Percentiles rank a stretch among this genome's conserved stretches.
These are phyloP conservation scores for Thelaira solivaga DNA, from an alignment of 2,888 invertebrate species.

Conservation along the genomic window DNA sequence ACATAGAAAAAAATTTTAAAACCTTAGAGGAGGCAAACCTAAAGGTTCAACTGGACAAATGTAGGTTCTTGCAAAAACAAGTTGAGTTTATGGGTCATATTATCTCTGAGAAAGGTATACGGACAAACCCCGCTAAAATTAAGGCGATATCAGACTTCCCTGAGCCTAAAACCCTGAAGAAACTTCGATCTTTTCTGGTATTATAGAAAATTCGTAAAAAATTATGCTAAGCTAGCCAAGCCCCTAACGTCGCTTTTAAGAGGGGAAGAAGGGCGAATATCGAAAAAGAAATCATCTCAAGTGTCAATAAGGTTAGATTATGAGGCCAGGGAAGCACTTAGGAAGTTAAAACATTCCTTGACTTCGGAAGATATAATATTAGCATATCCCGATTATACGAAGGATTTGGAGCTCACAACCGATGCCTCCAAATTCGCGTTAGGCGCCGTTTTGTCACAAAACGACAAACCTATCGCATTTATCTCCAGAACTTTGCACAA, in stretches of 20 bases:
- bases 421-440: constrained; percentile 15
- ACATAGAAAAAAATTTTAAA: neutral
- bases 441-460: no score
- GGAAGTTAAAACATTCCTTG: neutral
- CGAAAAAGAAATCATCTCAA: neutral
- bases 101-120: neutral
- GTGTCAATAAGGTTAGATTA: neutral
- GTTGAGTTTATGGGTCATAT: constrained; percentile 3
- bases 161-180: neutral
- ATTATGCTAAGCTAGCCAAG: no score
- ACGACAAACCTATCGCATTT: neutral
- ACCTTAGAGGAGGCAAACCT: neutral
- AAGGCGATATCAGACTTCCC: neutral
- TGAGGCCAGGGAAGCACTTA: no score
- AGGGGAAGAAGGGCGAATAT: no score
- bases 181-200: no score
- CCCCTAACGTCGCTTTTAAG: no score
- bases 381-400: constrained; percentile 12
- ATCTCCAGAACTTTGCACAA: neutral
- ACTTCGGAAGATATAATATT: constrained; percentile 1
- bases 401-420: constrained; percentile 21
- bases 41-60: constrained; percentile 6
- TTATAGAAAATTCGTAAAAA: no score
- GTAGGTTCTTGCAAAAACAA: constrained; percentile 1
- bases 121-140: neutral